Evolutionary conservation across 2,113 vertebrate species (phyloP).

Genomic region (Leucoraja erinaceus): DNA sequence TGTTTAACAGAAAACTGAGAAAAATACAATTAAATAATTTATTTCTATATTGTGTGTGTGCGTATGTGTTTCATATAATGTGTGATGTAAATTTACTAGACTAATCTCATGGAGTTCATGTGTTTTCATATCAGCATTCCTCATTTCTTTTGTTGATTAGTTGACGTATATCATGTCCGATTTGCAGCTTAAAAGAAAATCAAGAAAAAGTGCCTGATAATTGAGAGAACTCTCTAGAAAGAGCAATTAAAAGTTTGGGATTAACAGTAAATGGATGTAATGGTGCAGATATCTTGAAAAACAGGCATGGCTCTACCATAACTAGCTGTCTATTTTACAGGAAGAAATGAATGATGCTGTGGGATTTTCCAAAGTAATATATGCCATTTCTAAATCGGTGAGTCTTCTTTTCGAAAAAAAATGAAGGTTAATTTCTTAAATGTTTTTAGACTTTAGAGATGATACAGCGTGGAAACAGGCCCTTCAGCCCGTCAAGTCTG

Average conservation of each 20-base stretch:
- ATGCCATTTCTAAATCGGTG: conserved; percentile 90
- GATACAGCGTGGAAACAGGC: too few relatives aligned
- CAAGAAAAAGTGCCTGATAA: neutral
- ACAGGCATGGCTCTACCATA: neutral
- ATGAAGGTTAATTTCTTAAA: neutral
- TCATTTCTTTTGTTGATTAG: neutral
- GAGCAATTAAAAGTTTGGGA: neutral
- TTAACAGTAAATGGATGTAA: neutral
- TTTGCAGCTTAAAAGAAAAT: neutral
- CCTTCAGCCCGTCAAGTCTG: too few relatives aligned
- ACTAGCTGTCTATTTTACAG: conserved; percentile 53
- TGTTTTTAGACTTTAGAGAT: neutral
- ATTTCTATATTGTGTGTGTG: neutral
- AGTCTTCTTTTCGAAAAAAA: conserved; percentile 49
- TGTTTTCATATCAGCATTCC: neutral
- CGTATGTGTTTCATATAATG: neutral
- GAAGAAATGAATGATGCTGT: conserved; percentile 90
- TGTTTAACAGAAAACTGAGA: neutral
- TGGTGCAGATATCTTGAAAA: neutral
- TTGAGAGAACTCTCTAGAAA: neutral
- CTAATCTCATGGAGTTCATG: neutral
- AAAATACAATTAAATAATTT: neutral
- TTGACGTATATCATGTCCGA: neutral
- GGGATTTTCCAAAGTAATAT: conserved; percentile 89
- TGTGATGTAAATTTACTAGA: too few relatives aligned